phyloP scores from a whole-genome alignment of 2,888 invertebrate species.

The Sipha maydis region DNA sequence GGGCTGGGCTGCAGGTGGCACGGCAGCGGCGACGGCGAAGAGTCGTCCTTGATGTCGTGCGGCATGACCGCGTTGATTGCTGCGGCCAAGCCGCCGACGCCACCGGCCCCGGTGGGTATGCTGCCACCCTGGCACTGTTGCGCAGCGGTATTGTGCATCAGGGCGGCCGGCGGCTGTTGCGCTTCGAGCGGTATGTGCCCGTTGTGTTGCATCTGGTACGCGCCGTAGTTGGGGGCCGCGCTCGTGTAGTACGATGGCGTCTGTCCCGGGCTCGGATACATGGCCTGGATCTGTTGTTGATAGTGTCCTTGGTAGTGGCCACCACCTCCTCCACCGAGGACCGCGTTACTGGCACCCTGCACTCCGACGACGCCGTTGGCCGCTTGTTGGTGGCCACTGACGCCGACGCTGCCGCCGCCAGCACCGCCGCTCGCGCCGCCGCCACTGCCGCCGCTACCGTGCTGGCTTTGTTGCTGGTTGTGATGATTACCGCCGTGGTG shows the following conservation, averaged over 20 bases:
- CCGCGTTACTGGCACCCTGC: conserved; percentile 71
- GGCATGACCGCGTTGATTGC: conserved; percentile 49
- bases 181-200: conserved; percentile 70
- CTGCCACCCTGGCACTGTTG: conserved; percentile 53
- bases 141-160: conserved; percentile 66
- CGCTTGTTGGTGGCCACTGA: neutral
- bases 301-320: conserved; percentile 65
- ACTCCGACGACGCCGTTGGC: neutral
- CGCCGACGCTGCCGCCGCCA: conserved; percentile 68
- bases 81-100: neutral
- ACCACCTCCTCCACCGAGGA: conserved; percentile 71
- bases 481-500: conserved; percentile 70
- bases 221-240: conserved; percentile 47
- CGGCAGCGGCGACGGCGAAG: conserved; percentile 67
- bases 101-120: conserved; percentile 31
- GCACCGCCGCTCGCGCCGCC: too few species aligned
- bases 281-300: conserved; percentile 57
- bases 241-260: conserved; percentile 55
- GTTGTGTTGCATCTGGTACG: conserved; percentile 58
- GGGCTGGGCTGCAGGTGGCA: conserved; percentile 67
- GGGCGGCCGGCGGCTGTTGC: conserved; percentile 69
- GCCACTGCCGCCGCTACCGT: neutral
- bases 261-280: conserved; percentile 59
- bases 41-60: conserved; percentile 59
- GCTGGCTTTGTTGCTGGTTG: conserved; percentile 33